These are phyloP conservation scores for Fundulus diaphanus DNA, from an alignment of 2,797 vertebrate genomes.

Conservation along the genomic window DNA sequence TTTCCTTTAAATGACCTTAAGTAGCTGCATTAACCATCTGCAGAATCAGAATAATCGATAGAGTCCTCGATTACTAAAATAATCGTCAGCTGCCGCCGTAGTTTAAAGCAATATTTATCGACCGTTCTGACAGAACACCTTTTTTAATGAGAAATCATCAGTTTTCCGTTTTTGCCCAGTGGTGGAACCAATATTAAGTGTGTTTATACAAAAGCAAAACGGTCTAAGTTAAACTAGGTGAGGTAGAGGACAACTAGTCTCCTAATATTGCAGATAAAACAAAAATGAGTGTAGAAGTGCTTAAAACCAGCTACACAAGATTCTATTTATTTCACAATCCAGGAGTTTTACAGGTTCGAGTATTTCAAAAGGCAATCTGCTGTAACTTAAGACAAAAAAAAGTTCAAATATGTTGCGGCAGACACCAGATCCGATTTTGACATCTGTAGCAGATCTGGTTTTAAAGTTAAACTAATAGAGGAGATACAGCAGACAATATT, in stretches of 20 bases:
- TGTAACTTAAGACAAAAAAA: background rate
- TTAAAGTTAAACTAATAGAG: too few species aligned
- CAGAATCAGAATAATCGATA: too few species aligned
- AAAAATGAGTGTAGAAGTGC: background rate
- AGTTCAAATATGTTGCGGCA: background rate
- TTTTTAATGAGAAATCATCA: background rate
- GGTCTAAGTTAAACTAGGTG: background rate
- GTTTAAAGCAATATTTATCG: slow-evolving; percentile 6
- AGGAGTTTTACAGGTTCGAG: background rate
- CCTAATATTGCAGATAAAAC: background rate
- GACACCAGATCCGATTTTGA: background rate
- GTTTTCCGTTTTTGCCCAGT: background rate
- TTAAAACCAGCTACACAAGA: background rate
- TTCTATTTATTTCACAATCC: background rate
- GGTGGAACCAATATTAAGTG: background rate
- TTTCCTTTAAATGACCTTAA: too few species aligned
- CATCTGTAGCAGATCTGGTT: too few species aligned
- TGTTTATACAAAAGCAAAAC: background rate
- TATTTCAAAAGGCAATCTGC: background rate
- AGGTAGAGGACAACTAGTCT: too few species aligned
- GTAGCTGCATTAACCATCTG: too few species aligned
- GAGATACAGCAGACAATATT: too few species aligned
- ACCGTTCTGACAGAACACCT: background rate
- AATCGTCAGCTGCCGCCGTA: too few species aligned
- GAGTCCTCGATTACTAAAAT: too few species aligned